A percentile compares a stretch with the other conserved stretches of the same genome.
Evolutionary conservation across 1,140 invertebrate species (phyloP).

Genomic region (Sinonovacula constricta): DNA sequence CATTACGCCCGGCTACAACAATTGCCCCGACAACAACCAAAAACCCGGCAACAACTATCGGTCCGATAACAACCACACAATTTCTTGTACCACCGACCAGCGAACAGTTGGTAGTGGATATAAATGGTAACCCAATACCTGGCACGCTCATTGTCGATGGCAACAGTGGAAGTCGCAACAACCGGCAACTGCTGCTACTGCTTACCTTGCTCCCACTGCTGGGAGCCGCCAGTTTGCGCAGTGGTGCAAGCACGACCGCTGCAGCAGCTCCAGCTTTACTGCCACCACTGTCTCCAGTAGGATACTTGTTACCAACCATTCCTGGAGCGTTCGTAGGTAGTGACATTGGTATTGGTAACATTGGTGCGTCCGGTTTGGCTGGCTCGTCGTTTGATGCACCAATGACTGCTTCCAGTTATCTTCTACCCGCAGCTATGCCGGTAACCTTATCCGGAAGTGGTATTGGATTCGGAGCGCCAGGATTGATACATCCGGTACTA

Average conservation of each 20-base stretch:
- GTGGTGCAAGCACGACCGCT: not conserved
- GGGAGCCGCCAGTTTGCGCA: constrained; percentile 3
- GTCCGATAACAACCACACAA: not conserved
- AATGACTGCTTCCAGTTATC: too few species aligned
- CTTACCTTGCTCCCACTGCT: constrained; percentile 27
- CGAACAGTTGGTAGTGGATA: constrained; percentile 6
- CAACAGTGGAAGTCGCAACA: not conserved
- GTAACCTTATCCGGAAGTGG: too few species aligned
- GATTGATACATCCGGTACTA: too few species aligned
- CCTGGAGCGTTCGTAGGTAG: not conserved
- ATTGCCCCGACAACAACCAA: constrained; percentile 1
- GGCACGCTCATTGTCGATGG: not conserved
- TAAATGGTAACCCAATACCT: not conserved
- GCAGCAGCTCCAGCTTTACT: too few species aligned
- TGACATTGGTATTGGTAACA: constrained; percentile 24
- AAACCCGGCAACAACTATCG: not conserved
- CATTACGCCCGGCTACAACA: not conserved
- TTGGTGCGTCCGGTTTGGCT: not conserved
- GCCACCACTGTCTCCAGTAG: not conserved
- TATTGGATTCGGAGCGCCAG: too few species aligned
- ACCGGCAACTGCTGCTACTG: constrained; percentile 12
- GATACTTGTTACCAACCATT: not conserved
- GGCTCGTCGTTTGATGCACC: too few species aligned
- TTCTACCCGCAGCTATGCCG: too few species aligned
- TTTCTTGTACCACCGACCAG: not conserved